A percentile compares a stretch with the other conserved stretches of the same genome.
phyloP scores from a whole-genome alignment of 2,113 vertebrate species.

The Aramus guarauna region DNA sequence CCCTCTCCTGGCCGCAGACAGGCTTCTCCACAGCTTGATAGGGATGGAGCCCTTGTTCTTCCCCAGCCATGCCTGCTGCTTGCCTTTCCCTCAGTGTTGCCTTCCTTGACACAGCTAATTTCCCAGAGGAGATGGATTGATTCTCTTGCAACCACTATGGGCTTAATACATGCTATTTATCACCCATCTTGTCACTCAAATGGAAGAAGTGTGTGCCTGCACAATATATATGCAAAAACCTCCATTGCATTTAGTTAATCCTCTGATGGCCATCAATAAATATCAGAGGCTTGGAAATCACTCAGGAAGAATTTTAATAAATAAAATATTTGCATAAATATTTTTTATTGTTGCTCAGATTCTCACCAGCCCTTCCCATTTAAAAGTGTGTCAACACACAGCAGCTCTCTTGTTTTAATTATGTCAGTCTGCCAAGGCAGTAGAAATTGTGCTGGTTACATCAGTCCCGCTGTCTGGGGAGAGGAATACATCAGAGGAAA shows the following conservation, averaged over 20 bases:
- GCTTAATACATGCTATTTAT: conserved; percentile 29
- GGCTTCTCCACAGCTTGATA: not conserved
- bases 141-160: not conserved
- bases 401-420: not conserved
- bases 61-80: not conserved
- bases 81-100: not conserved
- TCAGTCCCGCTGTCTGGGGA: not conserved
- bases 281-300: not conserved
- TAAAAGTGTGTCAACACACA: not conserved
- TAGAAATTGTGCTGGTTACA: not conserved
- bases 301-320: not conserved
- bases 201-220: not conserved
- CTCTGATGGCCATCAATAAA: conserved; percentile 6
- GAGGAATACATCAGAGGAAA: not conserved
- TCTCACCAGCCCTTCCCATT: not conserved
- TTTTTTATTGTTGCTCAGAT: not conserved
- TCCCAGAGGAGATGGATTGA: conserved; percentile 44
- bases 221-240: not conserved
- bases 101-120: conserved; percentile 2
- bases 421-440: not conserved
- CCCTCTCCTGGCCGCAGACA: not conserved
- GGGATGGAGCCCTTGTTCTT: not conserved
- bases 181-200: not conserved
- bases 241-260: not conserved
- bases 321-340: not conserved